These are phyloP conservation scores for Rhinella marina DNA, from an alignment of 2,797 vertebrate species.

Conservation along the genomic window DNA sequence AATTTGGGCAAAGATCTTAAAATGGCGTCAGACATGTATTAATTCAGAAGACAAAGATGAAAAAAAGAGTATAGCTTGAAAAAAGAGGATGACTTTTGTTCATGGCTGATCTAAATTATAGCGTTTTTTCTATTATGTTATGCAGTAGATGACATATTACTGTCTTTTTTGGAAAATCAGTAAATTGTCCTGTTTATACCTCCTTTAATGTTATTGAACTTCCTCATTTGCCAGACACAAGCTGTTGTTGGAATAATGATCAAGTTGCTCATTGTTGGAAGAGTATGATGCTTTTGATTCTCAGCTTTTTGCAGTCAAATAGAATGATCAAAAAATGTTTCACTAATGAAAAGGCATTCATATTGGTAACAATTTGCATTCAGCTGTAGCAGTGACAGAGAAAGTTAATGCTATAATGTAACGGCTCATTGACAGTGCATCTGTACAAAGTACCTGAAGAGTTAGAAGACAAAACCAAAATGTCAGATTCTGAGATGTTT, in stretches of 20 bases:
- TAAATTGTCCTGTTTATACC: background rate
- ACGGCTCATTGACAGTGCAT: conserved; percentile 57
- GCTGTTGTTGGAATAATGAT: conserved; percentile 28
- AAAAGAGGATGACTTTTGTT: background rate
- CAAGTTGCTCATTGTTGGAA: conserved; percentile 26
- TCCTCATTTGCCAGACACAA: conserved; percentile 10
- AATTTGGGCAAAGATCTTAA: no score
- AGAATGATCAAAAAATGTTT: conserved; percentile 54
- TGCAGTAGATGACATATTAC: background rate
- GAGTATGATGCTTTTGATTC: conserved; percentile 16
- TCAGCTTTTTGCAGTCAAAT: background rate
- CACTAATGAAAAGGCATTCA: conserved; percentile 37
- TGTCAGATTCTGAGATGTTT: conserved; percentile 52
- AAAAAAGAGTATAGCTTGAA: no score
- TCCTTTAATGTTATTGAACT: background rate
- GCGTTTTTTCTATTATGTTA: background rate
- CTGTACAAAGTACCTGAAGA: conserved; percentile 56
- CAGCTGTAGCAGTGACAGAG: conserved; percentile 38
- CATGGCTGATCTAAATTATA: background rate
- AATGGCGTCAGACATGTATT: no score
- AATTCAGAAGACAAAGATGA: no score
- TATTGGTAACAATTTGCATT: conserved; percentile 55
- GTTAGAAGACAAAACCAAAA: conserved; percentile 50
- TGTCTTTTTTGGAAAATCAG: background rate
- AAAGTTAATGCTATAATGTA: conserved; percentile 54